Conservation (phyloP, 2,113 vertebrate species). For the Phalacrocorax aristotelis region DNA sequence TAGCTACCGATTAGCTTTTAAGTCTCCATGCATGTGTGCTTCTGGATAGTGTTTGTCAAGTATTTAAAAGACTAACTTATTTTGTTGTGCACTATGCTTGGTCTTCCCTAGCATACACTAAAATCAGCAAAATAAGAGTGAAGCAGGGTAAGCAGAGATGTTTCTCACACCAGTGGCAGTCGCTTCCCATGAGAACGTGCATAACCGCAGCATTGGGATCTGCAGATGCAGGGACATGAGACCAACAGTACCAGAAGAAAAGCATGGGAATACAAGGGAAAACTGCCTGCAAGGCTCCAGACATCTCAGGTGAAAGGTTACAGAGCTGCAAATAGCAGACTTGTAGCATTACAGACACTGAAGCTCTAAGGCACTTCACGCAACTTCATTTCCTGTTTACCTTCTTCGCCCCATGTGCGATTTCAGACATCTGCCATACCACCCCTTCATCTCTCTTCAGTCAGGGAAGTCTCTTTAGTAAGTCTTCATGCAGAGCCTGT, state of each 20-base stretch:
- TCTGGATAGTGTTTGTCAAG: neutral
- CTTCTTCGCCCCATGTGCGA: neutral
- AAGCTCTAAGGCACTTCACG: neutral
- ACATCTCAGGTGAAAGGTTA: neutral
- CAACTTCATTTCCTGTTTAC: neutral
- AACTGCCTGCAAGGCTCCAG: neutral
- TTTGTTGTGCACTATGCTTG: neutral
- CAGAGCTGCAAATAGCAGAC: neutral
- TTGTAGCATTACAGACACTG: neutral
- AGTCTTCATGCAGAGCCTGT: neutral
- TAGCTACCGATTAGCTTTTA: neutral
- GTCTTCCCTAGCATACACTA: neutral
- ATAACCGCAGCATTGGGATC: neutral
- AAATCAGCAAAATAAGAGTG: neutral
- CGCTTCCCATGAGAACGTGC: neutral
- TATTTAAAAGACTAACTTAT: neutral
- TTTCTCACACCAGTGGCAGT: neutral
- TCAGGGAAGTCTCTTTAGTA: neutral
- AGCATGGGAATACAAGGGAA: neutral
- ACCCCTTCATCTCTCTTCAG: neutral
- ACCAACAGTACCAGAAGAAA: neutral
- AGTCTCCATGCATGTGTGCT: neutral
- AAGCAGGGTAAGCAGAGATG: neutral
- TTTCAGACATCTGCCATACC: neutral
- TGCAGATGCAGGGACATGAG: neutral